Percentiles rank a stretch among this genome's conserved stretches.
Conservation (phyloP, 2,113 vertebrate genomes). For the Corythaeola cristata region DNA sequence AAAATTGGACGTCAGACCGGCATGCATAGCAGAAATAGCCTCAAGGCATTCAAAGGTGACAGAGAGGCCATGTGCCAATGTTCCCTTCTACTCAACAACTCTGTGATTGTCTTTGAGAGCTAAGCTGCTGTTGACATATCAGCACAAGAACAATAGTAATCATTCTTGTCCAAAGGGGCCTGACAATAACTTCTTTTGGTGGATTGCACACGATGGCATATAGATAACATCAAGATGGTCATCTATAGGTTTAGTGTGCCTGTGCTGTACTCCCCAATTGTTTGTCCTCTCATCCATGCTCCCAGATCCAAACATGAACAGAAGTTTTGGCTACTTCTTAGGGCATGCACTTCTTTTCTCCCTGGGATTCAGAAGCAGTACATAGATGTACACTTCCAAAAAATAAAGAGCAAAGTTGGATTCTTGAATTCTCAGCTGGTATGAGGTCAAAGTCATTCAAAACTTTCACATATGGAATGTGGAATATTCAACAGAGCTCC, state of each 20-base stretch:
- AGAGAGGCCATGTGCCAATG: background rate
- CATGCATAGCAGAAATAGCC: background rate
- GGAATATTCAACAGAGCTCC: background rate
- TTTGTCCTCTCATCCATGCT: background rate
- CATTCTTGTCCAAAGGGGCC: background rate
- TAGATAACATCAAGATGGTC: background rate
- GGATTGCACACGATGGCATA: rapidly evolving
- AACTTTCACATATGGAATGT: background rate
- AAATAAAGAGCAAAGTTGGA: background rate
- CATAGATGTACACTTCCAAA: background rate
- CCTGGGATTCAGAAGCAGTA: background rate
- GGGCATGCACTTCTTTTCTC: background rate
- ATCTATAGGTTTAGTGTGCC: background rate
- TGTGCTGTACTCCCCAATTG: background rate
- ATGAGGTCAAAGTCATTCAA: background rate
- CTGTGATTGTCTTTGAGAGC: background rate
- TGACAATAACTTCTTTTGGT: background rate
- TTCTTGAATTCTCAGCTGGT: background rate
- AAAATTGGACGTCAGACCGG: background rate
- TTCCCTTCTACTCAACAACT: background rate
- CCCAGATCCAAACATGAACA: background rate
- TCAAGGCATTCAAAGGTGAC: background rate
- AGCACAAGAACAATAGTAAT: background rate
- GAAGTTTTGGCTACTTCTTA: background rate
- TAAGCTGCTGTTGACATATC: background rate